These are phyloP conservation scores for Chaetodon trifasciatus DNA, from an alignment of 2,797 vertebrate species.

Conservation along the genomic window DNA sequence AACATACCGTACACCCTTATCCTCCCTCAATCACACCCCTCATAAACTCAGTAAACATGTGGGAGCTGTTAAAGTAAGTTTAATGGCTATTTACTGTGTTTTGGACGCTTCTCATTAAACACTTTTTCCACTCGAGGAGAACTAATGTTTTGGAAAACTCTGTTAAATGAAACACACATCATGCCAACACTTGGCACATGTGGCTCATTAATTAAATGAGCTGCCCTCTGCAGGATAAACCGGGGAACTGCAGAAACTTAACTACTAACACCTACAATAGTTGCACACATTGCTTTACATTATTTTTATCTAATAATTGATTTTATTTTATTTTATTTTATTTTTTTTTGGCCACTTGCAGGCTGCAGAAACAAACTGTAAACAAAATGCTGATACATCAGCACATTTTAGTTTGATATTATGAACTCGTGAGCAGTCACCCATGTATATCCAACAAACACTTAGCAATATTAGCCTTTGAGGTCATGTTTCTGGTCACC, in stretches of 20 bases:
- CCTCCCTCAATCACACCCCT: constrained; percentile 80
- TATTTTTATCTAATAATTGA: too few relatives aligned
- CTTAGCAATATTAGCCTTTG: not conserved
- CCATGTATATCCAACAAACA: not conserved
- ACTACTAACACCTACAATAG: constrained; percentile 1
- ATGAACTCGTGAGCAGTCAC: not conserved
- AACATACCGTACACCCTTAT: constrained; percentile 60
- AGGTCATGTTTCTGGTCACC: not conserved
- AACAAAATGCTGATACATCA: not conserved
- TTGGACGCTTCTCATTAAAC: constrained; percentile 85
- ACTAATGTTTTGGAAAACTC: constrained; percentile 87
- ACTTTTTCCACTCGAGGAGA: constrained; percentile 87
- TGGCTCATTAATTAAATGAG: constrained; percentile 66
- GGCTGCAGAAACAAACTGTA: not conserved
- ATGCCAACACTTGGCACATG: constrained; percentile 80
- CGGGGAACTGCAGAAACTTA: constrained; percentile 27
- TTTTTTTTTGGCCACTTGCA: not conserved
- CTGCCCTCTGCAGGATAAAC: constrained; percentile 52
- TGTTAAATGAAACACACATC: constrained; percentile 78
- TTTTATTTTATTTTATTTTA: not conserved
- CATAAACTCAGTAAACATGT: constrained; percentile 87
- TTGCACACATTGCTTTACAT: not conserved
- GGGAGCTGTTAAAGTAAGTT: constrained; percentile 84
- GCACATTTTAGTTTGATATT: not conserved
- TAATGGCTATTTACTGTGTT: constrained; percentile 89